Evolutionary conservation across 2,113 vertebrate genomes (phyloP).

Genomic region (Paramisgurnus dabryanus): DNA sequence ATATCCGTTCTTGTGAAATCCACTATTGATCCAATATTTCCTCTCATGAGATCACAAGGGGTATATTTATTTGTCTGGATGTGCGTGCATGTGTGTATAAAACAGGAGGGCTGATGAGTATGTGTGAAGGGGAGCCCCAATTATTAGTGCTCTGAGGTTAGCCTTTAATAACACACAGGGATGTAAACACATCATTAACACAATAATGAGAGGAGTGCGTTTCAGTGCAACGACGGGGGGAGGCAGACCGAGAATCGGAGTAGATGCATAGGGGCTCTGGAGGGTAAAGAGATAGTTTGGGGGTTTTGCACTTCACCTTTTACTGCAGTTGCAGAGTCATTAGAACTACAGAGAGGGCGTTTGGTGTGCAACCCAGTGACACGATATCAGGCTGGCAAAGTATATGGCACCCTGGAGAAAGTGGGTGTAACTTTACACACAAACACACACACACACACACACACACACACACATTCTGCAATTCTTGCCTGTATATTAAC

Average conservation of each 20-base stretch:
- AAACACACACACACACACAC: constrained; percentile 1
- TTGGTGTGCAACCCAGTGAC: constrained; percentile 4
- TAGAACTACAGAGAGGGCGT: constrained; percentile 28
- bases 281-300: constrained; percentile 41
- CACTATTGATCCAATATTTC: background rate
- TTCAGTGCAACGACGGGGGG: constrained; percentile 11
- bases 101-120: constrained; percentile 30
- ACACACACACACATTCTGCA: background rate
- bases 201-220: constrained; percentile 54
- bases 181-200: constrained; percentile 59
- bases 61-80: constrained; percentile 53
- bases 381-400: constrained; percentile 7
- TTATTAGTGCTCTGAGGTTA: constrained; percentile 57
- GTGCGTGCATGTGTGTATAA: constrained; percentile 40
- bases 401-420: background rate
- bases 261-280: constrained; percentile 36
- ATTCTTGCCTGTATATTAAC: constrained; percentile 34
- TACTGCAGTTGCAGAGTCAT: constrained; percentile 37
- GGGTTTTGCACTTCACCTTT: constrained; percentile 33
- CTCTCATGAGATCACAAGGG: constrained; percentile 15
- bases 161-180: constrained; percentile 57
- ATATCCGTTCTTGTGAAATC: background rate
- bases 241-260: constrained; percentile 25
- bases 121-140: constrained; percentile 49
- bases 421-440: constrained; percentile 1